Base-by-base conservation (phyloP, 2,888 invertebrate genomes). In the Lasius fuliginosus region DNA sequence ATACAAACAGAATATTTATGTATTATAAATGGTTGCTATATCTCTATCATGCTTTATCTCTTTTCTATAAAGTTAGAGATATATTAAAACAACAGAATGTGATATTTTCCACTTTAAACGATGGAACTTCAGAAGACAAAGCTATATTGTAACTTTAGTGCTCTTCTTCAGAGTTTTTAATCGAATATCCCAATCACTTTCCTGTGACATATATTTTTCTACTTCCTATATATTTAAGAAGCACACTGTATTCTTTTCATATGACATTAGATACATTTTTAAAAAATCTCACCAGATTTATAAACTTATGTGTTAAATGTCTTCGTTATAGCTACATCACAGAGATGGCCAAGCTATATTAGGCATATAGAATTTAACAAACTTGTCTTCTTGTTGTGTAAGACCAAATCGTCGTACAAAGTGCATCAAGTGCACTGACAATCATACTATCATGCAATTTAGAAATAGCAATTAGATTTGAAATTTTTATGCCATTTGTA, bases 161-260 rank as follows among this genome's bases (percentile, higher is more conserved):
- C 23, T 79, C 58, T 56, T 3, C 33, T 58, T 33, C 18, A 36
- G 27, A 18, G 23, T 30, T 69, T 46, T 71, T 46, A 79, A 42
- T 58, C 15, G 15, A 77, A 46, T n/a, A 27, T 58, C 68, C 33
- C 18, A 3, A 71, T 71, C 18, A 73, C 73, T 69, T 60, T 15
- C 33, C 58, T 81, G 27, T 81, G 60, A 81, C 46, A 81, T 79
- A 79, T 79, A 77, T 73, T 81, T 81, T 81, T 79, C 79, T 81
- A 81, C 46, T 81, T 79, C 46, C 27, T 62, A 71, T 23, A 60
- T 49, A 79, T 71, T 79, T 46, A 36, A 27, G n/a, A 62, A 27
- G 2, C 46, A 23, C 58, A 42, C 56, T 33, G 8, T 68, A 79
- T 18, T 71, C 33, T 62, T 81, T 81, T 73, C 46, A 36, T 36